phyloP scores from a whole-genome alignment of 2,113 vertebrate species.

The Capreolus pygargus region DNA sequence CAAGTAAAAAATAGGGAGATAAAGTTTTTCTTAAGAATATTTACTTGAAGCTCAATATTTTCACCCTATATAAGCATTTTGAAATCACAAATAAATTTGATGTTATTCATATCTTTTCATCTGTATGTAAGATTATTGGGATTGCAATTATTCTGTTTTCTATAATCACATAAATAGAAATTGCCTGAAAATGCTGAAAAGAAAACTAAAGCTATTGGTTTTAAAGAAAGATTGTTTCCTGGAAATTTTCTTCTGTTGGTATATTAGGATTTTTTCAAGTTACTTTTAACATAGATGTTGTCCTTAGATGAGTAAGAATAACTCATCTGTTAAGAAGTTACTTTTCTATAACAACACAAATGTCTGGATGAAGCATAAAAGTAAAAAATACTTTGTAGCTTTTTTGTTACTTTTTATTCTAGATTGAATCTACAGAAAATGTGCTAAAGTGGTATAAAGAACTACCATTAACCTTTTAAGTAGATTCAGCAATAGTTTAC shows the following conservation, averaged over 20 bases:
- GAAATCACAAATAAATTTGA: not conserved
- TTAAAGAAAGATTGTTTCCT: not conserved
- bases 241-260: not conserved
- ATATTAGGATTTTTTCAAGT: not conserved
- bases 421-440: not conserved
- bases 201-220: not conserved
- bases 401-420: not conserved
- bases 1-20: not conserved
- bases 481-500: not conserved
- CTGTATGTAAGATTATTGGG: not conserved
- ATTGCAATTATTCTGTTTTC: not conserved
- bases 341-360: not conserved
- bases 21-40: not conserved
- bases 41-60: not conserved
- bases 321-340: not conserved
- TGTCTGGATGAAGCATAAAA: not conserved
- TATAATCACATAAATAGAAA: not conserved
- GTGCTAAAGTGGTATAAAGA: not conserved
- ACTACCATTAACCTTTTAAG: not conserved
- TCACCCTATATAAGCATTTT: not conserved
- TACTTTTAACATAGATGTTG: not conserved
- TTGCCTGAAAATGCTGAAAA: not conserved
- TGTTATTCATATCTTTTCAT: not conserved
- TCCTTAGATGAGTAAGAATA: not conserved
- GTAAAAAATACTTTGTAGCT: not conserved